phyloP scores from a whole-genome alignment of 2,888 invertebrate species.

The Abrostola triplasia region DNA sequence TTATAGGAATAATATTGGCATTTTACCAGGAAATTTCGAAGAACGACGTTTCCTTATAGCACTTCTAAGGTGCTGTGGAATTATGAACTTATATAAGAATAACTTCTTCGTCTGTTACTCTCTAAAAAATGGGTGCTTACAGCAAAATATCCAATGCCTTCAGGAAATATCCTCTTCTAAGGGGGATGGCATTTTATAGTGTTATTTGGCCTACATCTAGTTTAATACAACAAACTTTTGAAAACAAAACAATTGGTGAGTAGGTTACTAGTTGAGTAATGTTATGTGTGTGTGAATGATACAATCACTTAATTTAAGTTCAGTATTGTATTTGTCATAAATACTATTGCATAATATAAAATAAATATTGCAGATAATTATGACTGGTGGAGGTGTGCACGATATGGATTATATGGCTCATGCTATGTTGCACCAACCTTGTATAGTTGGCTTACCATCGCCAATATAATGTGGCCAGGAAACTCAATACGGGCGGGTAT shows the following conservation, averaged over 20 bases:
- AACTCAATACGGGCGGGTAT: slow-evolving; percentile 91
- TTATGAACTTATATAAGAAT: slow-evolving; percentile 56
- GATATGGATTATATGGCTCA: slow-evolving; percentile 94
- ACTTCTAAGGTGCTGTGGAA: slow-evolving; percentile 47
- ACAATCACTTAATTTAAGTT: background rate
- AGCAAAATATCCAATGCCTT: slow-evolving; percentile 73
- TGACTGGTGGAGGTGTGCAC: slow-evolving; percentile 91
- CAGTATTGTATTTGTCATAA: background rate
- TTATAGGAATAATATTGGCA: slow-evolving; percentile 57
- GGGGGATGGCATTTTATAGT: slow-evolving; percentile 92
- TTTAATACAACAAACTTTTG: slow-evolving; percentile 91
- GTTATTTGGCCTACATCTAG: slow-evolving; percentile 92
- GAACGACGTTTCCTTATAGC: slow-evolving; percentile 48
- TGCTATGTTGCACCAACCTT: slow-evolving; percentile 94
- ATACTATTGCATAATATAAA: background rate
- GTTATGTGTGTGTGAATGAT: background rate
- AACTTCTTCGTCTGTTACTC: slow-evolving; percentile 17
- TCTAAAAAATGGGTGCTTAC: slow-evolving; percentile 68
- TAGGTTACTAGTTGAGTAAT: slow-evolving; percentile 21
- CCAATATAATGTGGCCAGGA: slow-evolving; percentile 93
- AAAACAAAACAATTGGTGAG: slow-evolving; percentile 90
- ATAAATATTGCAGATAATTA: slow-evolving; percentile 78
- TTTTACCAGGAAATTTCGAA: slow-evolving; percentile 57
- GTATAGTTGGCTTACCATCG: slow-evolving; percentile 93
- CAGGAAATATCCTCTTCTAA: slow-evolving; percentile 80